phyloP scores from a whole-genome alignment of 2,113 vertebrate species.

The Callipepla squamata region DNA sequence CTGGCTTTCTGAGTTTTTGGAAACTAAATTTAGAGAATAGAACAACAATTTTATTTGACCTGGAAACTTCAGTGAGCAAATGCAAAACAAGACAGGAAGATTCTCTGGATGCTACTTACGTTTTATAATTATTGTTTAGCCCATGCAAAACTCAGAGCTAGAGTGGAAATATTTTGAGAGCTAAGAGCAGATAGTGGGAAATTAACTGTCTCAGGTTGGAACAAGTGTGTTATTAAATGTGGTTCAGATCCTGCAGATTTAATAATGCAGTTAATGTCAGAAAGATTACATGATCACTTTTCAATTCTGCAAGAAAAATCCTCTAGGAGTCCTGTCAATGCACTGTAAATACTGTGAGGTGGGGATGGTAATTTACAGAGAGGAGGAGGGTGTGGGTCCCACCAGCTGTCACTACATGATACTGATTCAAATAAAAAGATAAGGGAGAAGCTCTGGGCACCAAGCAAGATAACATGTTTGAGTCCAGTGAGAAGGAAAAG shows the following conservation, averaged over 20 bases:
- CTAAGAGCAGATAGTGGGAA: not conserved
- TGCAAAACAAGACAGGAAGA: not conserved
- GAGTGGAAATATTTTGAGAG: not conserved
- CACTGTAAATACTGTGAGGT: not conserved
- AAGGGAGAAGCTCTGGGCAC: not conserved
- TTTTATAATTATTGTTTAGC: not conserved
- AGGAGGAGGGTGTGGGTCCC: not conserved
- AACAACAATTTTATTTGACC: not conserved
- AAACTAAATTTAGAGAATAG: not conserved
- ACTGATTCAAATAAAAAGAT: not conserved
- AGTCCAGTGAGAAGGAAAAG: not conserved
- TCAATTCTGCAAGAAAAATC: not conserved
- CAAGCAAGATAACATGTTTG: rapidly evolving
- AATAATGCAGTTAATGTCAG: not conserved
- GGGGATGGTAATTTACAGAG: not conserved
- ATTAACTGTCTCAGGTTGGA: not conserved
- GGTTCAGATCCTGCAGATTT: not conserved
- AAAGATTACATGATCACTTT: not conserved
- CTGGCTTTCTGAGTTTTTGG: not conserved
- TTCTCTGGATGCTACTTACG: not conserved
- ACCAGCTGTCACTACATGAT: not conserved
- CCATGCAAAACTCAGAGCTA: not conserved
- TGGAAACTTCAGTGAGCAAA: not conserved
- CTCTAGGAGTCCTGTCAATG: not conserved
- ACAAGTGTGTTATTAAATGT: not conserved